Conservation (phyloP, 2,888 invertebrate genomes). For the Antheraea assamensis region DNA sequence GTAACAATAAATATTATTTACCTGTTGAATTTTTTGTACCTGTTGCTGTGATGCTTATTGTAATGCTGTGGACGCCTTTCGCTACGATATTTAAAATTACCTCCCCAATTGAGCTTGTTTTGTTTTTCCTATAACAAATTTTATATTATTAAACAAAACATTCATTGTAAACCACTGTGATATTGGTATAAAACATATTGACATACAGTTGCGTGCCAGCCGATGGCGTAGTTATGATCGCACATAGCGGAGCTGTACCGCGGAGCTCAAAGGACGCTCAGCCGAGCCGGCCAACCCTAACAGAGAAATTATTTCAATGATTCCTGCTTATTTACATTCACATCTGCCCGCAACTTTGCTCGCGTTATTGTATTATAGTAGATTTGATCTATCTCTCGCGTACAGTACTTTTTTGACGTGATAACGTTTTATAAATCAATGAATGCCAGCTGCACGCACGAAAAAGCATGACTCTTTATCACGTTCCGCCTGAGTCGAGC, state of each 20-base stretch:
- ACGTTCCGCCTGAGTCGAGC: too few relatives aligned
- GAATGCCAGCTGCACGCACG: too few relatives aligned
- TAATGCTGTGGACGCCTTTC: constrained; percentile 72
- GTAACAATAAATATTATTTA: constrained; percentile 25
- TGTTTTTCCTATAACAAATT: constrained; percentile 63
- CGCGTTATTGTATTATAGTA: too few relatives aligned
- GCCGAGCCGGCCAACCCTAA: constrained; percentile 14
- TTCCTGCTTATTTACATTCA: neutral
- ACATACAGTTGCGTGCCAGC: constrained; percentile 14
- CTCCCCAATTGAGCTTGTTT: constrained; percentile 72
- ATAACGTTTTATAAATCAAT: too few relatives aligned
- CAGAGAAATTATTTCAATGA: constrained; percentile 8
- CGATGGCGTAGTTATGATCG: neutral
- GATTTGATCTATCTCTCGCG: too few relatives aligned
- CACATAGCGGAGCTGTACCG: constrained; percentile 1
- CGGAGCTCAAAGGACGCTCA: constrained; percentile 7
- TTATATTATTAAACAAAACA: constrained; percentile 2
- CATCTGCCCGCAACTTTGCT: too few relatives aligned
- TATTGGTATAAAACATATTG: neutral
- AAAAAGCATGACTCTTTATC: too few relatives aligned
- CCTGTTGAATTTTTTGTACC: constrained; percentile 75
- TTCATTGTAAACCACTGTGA: neutral
- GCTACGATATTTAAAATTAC: constrained; percentile 66
- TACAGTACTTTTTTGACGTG: too few relatives aligned
- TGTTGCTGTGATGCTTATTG: constrained; percentile 72